Conservation (phyloP, 2,888 invertebrate genomes). For the Drosophila infuscata region DNA sequence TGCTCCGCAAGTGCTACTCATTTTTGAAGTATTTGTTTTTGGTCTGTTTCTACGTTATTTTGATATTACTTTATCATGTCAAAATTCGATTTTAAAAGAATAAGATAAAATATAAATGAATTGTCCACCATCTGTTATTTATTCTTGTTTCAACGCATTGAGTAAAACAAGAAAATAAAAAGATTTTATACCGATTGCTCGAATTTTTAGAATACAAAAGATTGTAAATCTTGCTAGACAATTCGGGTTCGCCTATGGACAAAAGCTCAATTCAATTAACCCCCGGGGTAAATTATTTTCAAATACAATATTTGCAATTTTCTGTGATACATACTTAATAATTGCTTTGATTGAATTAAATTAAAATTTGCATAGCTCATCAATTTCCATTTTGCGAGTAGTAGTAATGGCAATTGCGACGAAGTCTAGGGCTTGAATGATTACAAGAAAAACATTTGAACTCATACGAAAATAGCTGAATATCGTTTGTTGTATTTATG, state of each 20-base stretch:
- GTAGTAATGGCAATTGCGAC: background rate
- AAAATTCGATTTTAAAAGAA: background rate
- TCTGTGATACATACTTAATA: conserved; percentile 17
- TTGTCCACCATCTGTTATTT: background rate
- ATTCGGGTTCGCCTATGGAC: background rate
- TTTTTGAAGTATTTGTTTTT: too few species aligned
- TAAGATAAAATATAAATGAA: conserved; percentile 41
- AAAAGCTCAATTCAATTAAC: conserved; percentile 58
- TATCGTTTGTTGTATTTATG: background rate
- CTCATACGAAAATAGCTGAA: background rate
- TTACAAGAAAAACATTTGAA: background rate
- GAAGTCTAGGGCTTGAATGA: background rate
- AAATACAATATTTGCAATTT: conserved; percentile 18
- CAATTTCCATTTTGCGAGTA: conserved; percentile 27
- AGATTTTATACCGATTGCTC: background rate
- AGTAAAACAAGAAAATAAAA: background rate
- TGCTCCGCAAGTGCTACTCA: too few species aligned
- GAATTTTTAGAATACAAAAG: background rate
- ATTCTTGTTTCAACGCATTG: conserved; percentile 4
- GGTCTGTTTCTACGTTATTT: background rate
- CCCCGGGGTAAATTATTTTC: conserved; percentile 25
- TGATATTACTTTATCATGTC: background rate
- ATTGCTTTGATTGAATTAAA: conserved; percentile 69
- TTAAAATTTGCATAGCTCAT: conserved; percentile 62
- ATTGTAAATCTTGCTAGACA: background rate